phyloP scores from a whole-genome alignment of 2,888 invertebrate genomes.

The Ligdia adustata region DNA sequence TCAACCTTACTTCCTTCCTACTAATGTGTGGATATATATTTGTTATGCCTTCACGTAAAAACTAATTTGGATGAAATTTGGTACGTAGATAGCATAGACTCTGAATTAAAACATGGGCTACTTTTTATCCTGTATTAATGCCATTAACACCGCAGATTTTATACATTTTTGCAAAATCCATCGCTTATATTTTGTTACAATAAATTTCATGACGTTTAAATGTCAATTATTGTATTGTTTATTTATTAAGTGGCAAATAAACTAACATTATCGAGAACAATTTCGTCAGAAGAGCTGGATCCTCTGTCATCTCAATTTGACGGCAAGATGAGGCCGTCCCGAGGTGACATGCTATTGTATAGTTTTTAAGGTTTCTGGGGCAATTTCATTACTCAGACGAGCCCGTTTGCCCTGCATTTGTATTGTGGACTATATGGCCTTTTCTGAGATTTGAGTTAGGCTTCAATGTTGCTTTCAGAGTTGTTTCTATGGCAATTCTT shows the following conservation, averaged over 20 bases:
- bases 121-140: too few species aligned
- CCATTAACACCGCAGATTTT: too few species aligned
- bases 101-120: too few species aligned
- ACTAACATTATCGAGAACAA: constrained; percentile 30
- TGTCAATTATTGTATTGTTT: background rate
- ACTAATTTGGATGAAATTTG: too few species aligned
- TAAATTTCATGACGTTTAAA: background rate
- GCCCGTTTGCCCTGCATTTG: background rate
- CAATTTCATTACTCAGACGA: constrained; percentile 38
- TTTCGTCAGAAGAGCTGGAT: constrained; percentile 38
- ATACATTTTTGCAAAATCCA: too few species aligned
- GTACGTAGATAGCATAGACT: too few species aligned
- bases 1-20: too few species aligned
- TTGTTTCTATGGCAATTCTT: too few species aligned
- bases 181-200: background rate
- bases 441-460: background rate
- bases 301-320: constrained; percentile 67
- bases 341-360: constrained; percentile 42
- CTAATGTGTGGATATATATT: too few species aligned
- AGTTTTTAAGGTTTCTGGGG: constrained; percentile 46
- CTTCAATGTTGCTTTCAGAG: too few species aligned
- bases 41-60: too few species aligned
- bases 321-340: constrained; percentile 47
- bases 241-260: constrained; percentile 20
- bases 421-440: background rate